phyloP scores from a whole-genome alignment of 2,888 invertebrate species.

The Eumacrocentrus americanus region DNA sequence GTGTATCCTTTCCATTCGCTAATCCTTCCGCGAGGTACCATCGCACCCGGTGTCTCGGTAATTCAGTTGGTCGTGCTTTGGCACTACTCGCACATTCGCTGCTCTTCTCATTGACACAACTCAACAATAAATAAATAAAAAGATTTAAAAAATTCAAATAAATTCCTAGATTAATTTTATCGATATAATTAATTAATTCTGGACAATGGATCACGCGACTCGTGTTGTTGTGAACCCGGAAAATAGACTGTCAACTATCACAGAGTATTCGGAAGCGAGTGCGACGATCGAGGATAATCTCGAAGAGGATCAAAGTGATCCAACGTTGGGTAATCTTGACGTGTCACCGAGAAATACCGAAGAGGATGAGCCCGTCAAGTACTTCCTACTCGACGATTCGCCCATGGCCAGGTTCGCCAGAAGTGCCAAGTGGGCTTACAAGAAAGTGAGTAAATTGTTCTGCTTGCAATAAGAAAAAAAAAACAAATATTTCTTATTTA shows the following conservation, averaged over 20 bases:
- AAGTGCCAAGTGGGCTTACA: slow-evolving; percentile 53
- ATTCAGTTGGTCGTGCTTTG: slow-evolving; percentile 39
- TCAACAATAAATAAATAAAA: not conserved
- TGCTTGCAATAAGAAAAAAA: not conserved
- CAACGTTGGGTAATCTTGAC: not conserved
- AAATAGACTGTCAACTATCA: slow-evolving; percentile 50
- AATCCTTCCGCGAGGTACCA: slow-evolving; percentile 39
- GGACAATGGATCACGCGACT: slow-evolving; percentile 43
- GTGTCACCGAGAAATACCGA: slow-evolving; percentile 28
- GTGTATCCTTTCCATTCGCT: slow-evolving; percentile 24
- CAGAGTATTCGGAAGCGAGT: slow-evolving; percentile 45
- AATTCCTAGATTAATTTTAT: not conserved
- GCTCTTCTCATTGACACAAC: not conserved
- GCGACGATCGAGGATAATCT: slow-evolving; percentile 25
- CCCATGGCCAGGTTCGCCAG: slow-evolving; percentile 51
- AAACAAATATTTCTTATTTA: too few species aligned
- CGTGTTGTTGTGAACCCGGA: slow-evolving; percentile 42
- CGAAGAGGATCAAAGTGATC: not conserved
- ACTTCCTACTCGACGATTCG: slow-evolving; percentile 52
- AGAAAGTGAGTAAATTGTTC: slow-evolving; percentile 49
- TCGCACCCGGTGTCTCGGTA: slow-evolving; percentile 39
- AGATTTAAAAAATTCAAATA: not conserved
- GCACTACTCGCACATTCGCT: slow-evolving; percentile 8
- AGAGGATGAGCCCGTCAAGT: slow-evolving; percentile 42
- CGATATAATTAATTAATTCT: not conserved